phyloP scores from a whole-genome alignment of 2,888 invertebrate genomes.

The Macrophya annulata region DNA sequence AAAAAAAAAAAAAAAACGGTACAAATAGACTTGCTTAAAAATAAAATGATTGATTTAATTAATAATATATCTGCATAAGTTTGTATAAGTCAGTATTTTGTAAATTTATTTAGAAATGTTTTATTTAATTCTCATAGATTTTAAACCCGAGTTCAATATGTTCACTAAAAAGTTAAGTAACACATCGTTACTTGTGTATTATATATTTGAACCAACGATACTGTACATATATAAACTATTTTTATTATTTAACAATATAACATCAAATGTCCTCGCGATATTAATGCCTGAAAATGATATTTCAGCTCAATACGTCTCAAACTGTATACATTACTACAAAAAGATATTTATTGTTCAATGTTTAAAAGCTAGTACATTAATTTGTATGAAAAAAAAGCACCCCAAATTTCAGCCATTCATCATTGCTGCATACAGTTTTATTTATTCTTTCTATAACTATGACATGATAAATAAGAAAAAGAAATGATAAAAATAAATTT shows the following conservation, averaged over 20 bases:
- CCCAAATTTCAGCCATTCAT: conserved; percentile 8
- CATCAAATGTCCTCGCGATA: conserved; percentile 23
- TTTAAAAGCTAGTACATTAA: background rate
- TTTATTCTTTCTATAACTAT: background rate
- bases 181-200: conserved; percentile 63
- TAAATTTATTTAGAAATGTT: conserved; percentile 50
- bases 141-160: conserved; percentile 27
- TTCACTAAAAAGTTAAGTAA: background rate
- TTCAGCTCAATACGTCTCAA: background rate
- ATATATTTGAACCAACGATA: conserved; percentile 67
- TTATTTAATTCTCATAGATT: conserved; percentile 57
- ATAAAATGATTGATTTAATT: background rate
- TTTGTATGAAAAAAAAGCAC: background rate
- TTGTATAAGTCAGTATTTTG: conserved; percentile 39
- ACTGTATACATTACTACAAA: conserved; percentile 14
- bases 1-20: background rate
- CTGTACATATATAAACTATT: conserved; percentile 70
- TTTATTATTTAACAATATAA: conserved; percentile 62
- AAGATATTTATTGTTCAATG: conserved; percentile 33
- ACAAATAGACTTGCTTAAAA: conserved; percentile 22
- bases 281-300: conserved; percentile 26
- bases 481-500: background rate
- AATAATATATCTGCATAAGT: conserved; percentile 1
- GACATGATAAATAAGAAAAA: too few species aligned
- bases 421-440: background rate